Percentiles rank a stretch among this genome's conserved stretches.
phyloP scores from a whole-genome alignment of 2,113 vertebrate genomes.

The Gallinago paraguaiae region DNA sequence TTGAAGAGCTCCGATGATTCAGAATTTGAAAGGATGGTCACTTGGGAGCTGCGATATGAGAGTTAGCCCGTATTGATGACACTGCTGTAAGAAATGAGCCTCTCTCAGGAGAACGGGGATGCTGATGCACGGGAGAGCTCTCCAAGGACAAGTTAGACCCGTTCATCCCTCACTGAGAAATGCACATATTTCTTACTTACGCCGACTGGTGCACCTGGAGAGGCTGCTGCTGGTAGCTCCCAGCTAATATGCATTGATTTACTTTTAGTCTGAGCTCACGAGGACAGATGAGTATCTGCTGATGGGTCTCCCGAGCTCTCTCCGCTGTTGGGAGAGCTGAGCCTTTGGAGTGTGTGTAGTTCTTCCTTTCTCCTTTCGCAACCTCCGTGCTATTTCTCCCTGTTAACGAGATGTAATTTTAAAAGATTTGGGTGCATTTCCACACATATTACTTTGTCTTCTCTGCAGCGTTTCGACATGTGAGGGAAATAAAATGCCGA shows the following conservation, averaged over 20 bases:
- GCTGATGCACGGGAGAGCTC: slow-evolving; percentile 18
- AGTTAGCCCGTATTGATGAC: slow-evolving; percentile 10
- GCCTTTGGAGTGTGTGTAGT: neutral
- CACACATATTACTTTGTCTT: neutral
- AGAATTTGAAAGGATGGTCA: slow-evolving; percentile 13
- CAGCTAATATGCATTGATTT: slow-evolving; percentile 59
- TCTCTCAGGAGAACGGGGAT: neutral
- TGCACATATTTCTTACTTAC: slow-evolving; percentile 27
- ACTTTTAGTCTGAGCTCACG: neutral
- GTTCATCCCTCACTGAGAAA: slow-evolving; percentile 21
- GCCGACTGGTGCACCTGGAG: neutral
- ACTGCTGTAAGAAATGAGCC: neutral
- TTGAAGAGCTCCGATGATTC: slow-evolving; percentile 21
- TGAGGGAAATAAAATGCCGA: neutral
- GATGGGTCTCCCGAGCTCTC: neutral
- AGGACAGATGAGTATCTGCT: neutral
- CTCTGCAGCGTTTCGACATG: accelerated
- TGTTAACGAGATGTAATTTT: neutral
- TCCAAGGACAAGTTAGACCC: slow-evolving; percentile 40
- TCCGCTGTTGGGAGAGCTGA: neutral
- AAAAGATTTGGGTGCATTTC: neutral
- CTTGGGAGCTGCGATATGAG: slow-evolving; percentile 3
- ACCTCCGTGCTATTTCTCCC: neutral
- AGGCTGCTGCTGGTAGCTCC: slow-evolving; percentile 12
- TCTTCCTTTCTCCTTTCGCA: neutral